Conservation (phyloP, 1,140 invertebrate genomes). For the Condylostylus longicornis region DNA sequence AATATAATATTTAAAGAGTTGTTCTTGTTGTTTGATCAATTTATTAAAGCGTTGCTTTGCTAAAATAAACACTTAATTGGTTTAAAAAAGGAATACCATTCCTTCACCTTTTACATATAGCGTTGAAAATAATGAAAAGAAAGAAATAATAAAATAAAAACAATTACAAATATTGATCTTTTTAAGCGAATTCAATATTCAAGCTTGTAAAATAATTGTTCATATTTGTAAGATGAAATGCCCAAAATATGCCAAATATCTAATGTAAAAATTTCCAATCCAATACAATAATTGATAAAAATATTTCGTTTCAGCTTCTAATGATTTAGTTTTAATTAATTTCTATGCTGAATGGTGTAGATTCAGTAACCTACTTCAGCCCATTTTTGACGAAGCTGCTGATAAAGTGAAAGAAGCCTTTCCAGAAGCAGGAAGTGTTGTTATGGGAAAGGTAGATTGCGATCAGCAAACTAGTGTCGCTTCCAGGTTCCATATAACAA, state of each 20-base stretch:
- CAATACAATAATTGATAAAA: conserved; percentile 1
- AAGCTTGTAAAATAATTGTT: neutral
- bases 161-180: neutral
- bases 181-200: neutral
- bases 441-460: conserved; percentile 95
- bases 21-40: too few relatives aligned
- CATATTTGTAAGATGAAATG: neutral
- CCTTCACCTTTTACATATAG: too few relatives aligned
- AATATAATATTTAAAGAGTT: too few relatives aligned
- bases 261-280: too few relatives aligned
- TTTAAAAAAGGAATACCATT: too few relatives aligned
- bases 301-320: conserved; percentile 55
- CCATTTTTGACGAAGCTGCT: conserved; percentile 92
- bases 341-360: conserved; percentile 98
- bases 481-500: conserved; percentile 84
- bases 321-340: conserved; percentile 95
- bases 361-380: conserved; percentile 89
- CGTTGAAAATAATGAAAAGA: neutral
- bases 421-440: conserved; percentile 66
- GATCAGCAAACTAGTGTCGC: conserved; percentile 76
- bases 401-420: conserved; percentile 62
- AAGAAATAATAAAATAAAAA: neutral
- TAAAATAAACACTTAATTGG: too few relatives aligned
- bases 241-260: too few relatives aligned
- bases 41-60: too few relatives aligned